phyloP scores from a whole-genome alignment of 2,797 vertebrate genomes.

The Serranus cabrilla region DNA sequence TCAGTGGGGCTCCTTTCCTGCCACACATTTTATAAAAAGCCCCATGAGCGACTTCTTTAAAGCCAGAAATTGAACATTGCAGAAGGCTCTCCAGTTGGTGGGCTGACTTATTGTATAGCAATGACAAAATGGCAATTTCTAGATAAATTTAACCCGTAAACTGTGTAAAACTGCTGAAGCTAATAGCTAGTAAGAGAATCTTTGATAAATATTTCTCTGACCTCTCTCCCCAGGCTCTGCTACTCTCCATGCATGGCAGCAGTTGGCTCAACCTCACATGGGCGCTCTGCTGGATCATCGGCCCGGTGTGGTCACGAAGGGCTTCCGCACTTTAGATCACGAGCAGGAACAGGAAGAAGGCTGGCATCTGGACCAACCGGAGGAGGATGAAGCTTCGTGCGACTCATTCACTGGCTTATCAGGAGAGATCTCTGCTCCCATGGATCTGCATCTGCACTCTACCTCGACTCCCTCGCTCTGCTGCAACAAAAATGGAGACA shows the following conservation, averaged over 20 bases:
- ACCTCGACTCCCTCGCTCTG: slow-evolving; percentile 66
- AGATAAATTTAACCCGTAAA: not conserved
- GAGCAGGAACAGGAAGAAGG: slow-evolving; percentile 75
- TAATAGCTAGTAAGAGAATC: too few relatives aligned
- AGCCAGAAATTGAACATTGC: too few relatives aligned
- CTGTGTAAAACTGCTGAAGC: not conserved
- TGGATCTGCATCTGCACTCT: slow-evolving; percentile 69
- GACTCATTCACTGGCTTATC: slow-evolving; percentile 83
- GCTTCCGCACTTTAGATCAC: slow-evolving; percentile 89
- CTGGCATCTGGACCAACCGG: slow-evolving; percentile 90
- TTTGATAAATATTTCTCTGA: too few relatives aligned
- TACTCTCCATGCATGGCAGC: slow-evolving; percentile 99
- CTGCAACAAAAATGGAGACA: slow-evolving; percentile 54
- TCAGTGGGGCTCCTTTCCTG: too few relatives aligned
- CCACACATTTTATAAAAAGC: too few relatives aligned
- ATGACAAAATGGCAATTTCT: not conserved
- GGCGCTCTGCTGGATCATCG: slow-evolving; percentile 95
- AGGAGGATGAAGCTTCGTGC: slow-evolving; percentile 93
- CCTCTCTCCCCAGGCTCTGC: slow-evolving; percentile 90
- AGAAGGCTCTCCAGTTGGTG: too few relatives aligned
- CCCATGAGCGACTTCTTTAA: not conserved
- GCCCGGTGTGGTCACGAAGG: slow-evolving; percentile 98
- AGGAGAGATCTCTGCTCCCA: slow-evolving; percentile 84
- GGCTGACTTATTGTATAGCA: not conserved
- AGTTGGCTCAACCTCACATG: slow-evolving; percentile 96